Evolutionary conservation across 2,113 vertebrate genomes (phyloP).

Genomic region (Nyctereutes procyonoides): DNA sequence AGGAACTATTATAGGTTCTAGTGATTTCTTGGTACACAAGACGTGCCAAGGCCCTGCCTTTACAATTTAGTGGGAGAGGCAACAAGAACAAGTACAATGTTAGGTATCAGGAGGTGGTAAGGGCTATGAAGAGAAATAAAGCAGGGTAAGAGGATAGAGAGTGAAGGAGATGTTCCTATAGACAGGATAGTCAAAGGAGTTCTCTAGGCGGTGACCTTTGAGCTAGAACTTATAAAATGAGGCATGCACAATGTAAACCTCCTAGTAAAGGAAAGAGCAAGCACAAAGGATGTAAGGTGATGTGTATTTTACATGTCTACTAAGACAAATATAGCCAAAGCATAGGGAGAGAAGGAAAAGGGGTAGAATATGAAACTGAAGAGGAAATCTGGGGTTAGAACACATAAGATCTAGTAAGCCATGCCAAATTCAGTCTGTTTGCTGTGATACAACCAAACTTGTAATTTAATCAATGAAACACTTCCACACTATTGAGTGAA

Average conservation of each 20-base stretch:
- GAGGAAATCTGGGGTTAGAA: background rate
- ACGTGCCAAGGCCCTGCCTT: background rate
- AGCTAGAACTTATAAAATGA: background rate
- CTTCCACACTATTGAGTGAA: background rate
- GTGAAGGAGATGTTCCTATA: background rate
- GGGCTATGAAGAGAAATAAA: background rate
- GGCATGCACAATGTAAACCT: background rate
- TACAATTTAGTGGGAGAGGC: background rate
- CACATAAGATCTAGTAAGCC: background rate
- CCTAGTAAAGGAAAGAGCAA: background rate
- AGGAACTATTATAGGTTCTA: background rate
- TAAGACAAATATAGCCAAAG: background rate
- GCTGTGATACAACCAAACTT: background rate
- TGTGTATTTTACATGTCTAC: background rate
- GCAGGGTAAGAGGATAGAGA: background rate
- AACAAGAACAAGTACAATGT: background rate
- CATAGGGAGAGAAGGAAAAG: background rate
- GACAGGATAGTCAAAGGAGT: background rate
- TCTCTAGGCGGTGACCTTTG: background rate
- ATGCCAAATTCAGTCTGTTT: background rate
- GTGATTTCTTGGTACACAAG: background rate
- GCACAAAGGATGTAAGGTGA: background rate
- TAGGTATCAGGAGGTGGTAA: background rate
- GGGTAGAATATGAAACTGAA: background rate
- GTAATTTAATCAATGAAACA: constrained; percentile 1